Base-by-base conservation (phyloP, 2,113 vertebrate genomes). In the Anolis sagrei region DNA sequence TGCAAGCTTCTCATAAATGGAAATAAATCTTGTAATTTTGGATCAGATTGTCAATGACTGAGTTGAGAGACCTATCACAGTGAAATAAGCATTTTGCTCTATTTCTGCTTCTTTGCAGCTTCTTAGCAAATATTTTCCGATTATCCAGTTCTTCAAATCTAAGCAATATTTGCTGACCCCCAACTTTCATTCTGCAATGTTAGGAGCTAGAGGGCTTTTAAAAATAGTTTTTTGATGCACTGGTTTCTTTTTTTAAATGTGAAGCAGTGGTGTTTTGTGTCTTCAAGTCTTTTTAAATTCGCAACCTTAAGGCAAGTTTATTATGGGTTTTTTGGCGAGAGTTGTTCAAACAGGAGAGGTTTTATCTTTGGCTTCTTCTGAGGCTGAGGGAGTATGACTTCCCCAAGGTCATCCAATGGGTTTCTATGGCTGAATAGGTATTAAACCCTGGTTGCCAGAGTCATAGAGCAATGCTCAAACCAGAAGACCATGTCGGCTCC, bases 1-100 rank as follows among this genome's bases (percentile, higher is more conserved):
- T 91, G 1, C 2, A 80, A 83, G 77, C 62, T 76, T 1, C 23
- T 76, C 85, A 86, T 76, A 86, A 93, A 79, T 18, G 54, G 79
- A 89, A 83, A 81, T 0, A 80, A 79, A 81, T 0, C 1, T 0
- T 1, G 69, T 86, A 66, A 54, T 86, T 90, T 87, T 84, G 76
- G 27, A 2, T 78, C 44, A 82, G 79, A 87, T 70, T 87, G 51
- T 4, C 0, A 73, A 11, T 34, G 66, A 0, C 76, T 61, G 16
- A 14, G 32, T 39, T 11, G 78, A 89, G 44, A 79, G 0, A 34
- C n/a, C 10, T 62, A 78, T 48, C 83, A 7, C n/a, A 13, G 19
- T 5, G 81, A 89, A 4, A 36, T 49, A 74, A 58, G 85, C 86
- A 0, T 48, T 5, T 72, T 92, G 82, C 11, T 86, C 2, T 10